A percentile compares a stretch with the other conserved stretches of the same genome.
Conservation (phyloP, 2,797 vertebrate species). For the Fistularia tabacaria region DNA sequence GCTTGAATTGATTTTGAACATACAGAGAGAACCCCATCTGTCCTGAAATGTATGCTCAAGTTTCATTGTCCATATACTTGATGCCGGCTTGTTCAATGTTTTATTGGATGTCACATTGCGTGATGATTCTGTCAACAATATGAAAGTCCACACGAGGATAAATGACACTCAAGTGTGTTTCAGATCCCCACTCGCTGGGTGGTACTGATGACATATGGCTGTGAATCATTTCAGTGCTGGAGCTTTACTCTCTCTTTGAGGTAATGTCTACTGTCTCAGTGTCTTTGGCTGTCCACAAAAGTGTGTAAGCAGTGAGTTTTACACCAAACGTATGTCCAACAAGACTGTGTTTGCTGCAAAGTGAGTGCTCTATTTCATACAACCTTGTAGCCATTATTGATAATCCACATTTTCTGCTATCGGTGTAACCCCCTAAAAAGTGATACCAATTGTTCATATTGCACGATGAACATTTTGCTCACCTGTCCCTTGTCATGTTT, state of each 20-base stretch:
- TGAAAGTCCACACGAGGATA: constrained; percentile 13
- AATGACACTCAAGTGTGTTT: constrained; percentile 1
- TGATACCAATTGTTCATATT: too few relatives aligned
- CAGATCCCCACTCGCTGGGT: neutral
- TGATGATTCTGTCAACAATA: constrained; percentile 8
- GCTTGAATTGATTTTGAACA: neutral
- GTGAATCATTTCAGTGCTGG: too few relatives aligned
- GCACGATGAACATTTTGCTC: too few relatives aligned
- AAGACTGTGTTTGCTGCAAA: too few relatives aligned
- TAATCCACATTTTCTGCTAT: too few relatives aligned
- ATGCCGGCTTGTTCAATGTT: neutral
- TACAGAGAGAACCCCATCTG: neutral
- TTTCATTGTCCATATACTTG: neutral
- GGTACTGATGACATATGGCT: constrained; percentile 21
- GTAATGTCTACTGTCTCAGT: constrained; percentile 22
- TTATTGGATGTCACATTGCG: constrained; percentile 5
- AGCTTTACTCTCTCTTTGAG: constrained; percentile 9
- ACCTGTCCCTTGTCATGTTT: too few relatives aligned
- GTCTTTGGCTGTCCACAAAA: too few relatives aligned
- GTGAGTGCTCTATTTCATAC: too few relatives aligned
- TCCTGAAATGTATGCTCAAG: neutral
- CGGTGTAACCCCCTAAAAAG: too few relatives aligned
- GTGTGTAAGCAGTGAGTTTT: neutral
- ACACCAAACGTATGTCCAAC: neutral
- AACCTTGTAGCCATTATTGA: too few relatives aligned